Percentiles rank a stretch among this genome's conserved stretches.
These are phyloP conservation scores for Circaetus cinerascens DNA, from an alignment of 2,113 vertebrate species.

Conservation along the genomic window DNA sequence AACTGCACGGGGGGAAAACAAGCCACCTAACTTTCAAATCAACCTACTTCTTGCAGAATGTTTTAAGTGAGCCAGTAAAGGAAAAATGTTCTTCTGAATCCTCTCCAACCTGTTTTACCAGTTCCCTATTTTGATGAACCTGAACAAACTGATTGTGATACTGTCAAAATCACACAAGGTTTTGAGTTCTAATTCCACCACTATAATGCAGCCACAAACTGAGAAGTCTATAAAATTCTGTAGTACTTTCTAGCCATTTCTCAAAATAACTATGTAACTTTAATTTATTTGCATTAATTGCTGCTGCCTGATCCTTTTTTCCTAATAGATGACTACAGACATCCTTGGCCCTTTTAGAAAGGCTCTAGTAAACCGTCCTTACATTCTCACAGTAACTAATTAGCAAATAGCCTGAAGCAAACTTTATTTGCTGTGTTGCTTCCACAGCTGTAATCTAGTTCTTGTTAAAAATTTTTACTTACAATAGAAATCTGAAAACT, in stretches of 20 bases:
- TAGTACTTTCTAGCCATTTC: neutral
- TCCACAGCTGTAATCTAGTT: neutral
- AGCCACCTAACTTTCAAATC: neutral
- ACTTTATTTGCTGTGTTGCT: neutral
- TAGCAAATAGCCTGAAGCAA: neutral
- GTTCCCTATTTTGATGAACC: neutral
- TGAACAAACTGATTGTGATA: neutral
- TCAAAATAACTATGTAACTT: neutral
- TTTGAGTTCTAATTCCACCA: neutral
- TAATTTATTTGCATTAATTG: neutral
- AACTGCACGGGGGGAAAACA: accelerated
- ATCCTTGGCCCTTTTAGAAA: neutral
- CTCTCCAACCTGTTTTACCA: neutral
- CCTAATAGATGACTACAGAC: neutral
- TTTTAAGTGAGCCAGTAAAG: neutral
- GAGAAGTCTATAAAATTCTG: neutral
- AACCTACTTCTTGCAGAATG: neutral
- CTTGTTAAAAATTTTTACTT: neutral
- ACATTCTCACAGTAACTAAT: neutral
- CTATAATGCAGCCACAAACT: neutral
- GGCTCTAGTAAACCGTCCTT: neutral
- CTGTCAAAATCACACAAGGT: neutral
- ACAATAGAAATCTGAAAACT: neutral
- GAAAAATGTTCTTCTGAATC: neutral
- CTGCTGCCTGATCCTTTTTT: neutral